phyloP scores from a whole-genome alignment of 2,888 invertebrate genomes.

The Rhagophthalmus giganteus region DNA sequence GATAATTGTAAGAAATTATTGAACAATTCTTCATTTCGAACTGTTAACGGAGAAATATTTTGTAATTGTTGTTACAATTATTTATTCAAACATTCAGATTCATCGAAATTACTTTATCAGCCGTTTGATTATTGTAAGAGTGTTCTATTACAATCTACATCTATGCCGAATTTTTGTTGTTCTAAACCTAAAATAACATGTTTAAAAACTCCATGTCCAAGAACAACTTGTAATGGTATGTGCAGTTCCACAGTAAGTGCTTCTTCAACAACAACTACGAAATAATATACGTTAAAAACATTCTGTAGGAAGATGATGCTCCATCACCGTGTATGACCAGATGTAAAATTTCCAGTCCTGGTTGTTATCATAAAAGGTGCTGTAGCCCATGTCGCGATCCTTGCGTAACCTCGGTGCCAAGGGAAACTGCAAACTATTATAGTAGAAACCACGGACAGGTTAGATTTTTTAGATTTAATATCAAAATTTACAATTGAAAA shows the following conservation, averaged over 20 bases:
- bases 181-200: neutral
- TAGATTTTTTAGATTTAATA: neutral
- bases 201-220: conserved; percentile 1
- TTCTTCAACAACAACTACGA: neutral
- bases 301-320: conserved; percentile 1
- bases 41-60: conserved; percentile 47
- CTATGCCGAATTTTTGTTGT: conserved; percentile 1
- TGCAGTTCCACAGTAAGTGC: neutral
- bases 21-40: conserved; percentile 45
- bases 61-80: conserved; percentile 47
- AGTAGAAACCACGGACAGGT: conserved; percentile 41
- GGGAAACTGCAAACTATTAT: conserved; percentile 49
- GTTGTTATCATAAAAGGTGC: conserved; percentile 2
- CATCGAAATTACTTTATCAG: neutral
- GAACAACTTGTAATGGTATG: neutral
- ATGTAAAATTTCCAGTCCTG: neutral
- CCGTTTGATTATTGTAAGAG: neutral
- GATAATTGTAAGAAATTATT: conserved; percentile 50
- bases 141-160: neutral
- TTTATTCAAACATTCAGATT: neutral
- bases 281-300: neutral
- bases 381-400: neutral
- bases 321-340: neutral
- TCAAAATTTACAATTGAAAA: neutral
- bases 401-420: conserved; percentile 40